phyloP scores from a whole-genome alignment of 1,140 invertebrate genomes.

The Lepidurus packardi region DNA sequence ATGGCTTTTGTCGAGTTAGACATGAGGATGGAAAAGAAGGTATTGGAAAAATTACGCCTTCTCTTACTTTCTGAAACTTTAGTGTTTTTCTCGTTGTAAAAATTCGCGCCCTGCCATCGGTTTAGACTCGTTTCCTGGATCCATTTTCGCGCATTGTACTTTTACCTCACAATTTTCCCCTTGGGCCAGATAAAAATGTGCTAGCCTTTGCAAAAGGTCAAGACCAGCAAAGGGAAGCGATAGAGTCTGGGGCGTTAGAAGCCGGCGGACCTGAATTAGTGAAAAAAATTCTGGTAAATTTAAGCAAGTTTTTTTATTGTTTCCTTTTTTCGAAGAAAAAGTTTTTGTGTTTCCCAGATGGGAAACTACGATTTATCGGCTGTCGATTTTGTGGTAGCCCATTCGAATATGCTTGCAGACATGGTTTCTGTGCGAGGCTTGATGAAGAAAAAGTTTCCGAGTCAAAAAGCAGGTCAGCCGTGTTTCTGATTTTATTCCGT shows the following conservation, averaged over 20 bases:
- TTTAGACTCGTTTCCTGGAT: slow-evolving; percentile 4
- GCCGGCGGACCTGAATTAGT: slow-evolving; percentile 64
- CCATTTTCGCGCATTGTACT: slow-evolving; percentile 24
- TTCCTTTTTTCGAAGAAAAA: slow-evolving; percentile 19
- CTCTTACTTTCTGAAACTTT: slow-evolving; percentile 28
- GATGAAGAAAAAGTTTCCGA: slow-evolving; percentile 69
- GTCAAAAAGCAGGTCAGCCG: slow-evolving; percentile 50
- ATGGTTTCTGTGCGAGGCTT: slow-evolving; percentile 64
- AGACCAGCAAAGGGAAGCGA: slow-evolving; percentile 53
- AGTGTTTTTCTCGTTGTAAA: not conserved
- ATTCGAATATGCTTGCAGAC: slow-evolving; percentile 70
- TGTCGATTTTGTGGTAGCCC: slow-evolving; percentile 65
- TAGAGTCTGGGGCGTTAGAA: slow-evolving; percentile 59
- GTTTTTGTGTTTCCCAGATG: slow-evolving; percentile 48
- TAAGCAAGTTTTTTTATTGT: slow-evolving; percentile 12
- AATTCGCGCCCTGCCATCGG: not conserved
- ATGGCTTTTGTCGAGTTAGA: slow-evolving; percentile 63
- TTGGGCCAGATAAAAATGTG: slow-evolving; percentile 29
- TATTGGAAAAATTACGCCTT: slow-evolving; percentile 34
- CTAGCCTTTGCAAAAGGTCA: slow-evolving; percentile 62
- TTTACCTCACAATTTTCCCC: slow-evolving; percentile 33
- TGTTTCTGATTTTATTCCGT: slow-evolving; percentile 25
- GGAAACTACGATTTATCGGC: slow-evolving; percentile 59
- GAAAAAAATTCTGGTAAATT: slow-evolving; percentile 60
- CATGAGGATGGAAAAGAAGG: slow-evolving; percentile 57